These are phyloP conservation scores for Pangasianodon hypophthalmus DNA, from an alignment of 2,113 vertebrate genomes.

Conservation along the genomic window DNA sequence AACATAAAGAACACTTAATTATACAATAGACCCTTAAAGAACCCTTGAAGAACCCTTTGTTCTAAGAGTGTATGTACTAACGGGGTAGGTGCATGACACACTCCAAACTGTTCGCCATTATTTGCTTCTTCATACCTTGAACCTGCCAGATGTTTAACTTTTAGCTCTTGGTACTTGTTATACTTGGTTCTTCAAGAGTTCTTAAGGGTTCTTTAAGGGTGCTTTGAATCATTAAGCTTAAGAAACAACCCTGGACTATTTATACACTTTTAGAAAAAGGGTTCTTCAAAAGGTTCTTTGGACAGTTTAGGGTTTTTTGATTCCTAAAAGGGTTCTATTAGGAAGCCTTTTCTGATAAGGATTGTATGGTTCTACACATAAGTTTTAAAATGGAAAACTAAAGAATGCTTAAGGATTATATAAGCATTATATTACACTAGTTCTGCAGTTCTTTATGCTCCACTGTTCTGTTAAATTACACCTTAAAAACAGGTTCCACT, in stretches of 20 bases:
- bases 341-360: not conserved
- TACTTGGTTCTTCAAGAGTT: not conserved
- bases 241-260: not conserved
- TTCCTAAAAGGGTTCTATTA: not conserved
- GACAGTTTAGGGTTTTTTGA: not conserved
- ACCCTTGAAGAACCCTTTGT: not conserved
- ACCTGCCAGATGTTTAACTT: too few species aligned
- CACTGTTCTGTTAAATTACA: not conserved
- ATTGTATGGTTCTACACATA: not conserved
- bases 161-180: not conserved
- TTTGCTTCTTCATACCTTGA: not conserved
- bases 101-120: not conserved
- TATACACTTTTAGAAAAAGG: not conserved
- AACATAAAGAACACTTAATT: not conserved
- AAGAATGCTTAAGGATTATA: not conserved
- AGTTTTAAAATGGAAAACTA: not conserved
- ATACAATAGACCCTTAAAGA: not conserved
- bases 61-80: not conserved
- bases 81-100: not conserved
- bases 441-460: not conserved
- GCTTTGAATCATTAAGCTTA: not conserved
- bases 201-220: not conserved
- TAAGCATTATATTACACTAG: not conserved
- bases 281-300: not conserved
- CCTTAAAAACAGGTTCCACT: not conserved